phyloP scores from a whole-genome alignment of 2,113 vertebrate genomes.

The Poeciliopsis prolifica region DNA sequence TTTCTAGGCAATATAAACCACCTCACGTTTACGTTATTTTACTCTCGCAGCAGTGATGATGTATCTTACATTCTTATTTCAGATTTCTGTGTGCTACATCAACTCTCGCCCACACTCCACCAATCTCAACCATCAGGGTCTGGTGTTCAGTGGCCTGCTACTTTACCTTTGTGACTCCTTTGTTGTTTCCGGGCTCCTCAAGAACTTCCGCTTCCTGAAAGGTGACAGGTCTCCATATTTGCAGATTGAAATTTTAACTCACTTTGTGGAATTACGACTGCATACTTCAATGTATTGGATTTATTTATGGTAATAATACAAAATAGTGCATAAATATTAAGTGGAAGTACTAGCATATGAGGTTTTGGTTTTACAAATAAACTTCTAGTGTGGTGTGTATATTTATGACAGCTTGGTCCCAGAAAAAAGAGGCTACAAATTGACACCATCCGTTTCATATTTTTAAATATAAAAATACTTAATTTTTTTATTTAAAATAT shows the following conservation, averaged over 20 bases:
- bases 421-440: no score
- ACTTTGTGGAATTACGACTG: background rate
- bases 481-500: no score
- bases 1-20: background rate
- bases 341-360: no score
- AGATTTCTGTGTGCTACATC: slow-evolving; percentile 93
- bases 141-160: slow-evolving; percentile 94
- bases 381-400: background rate
- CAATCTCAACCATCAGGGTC: slow-evolving; percentile 89
- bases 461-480: no score
- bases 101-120: slow-evolving; percentile 96
- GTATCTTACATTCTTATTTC: slow-evolving; percentile 11
- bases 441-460: no score
- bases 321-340: no score
- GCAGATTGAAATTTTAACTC: no score
- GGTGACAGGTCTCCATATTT: slow-evolving; percentile 72
- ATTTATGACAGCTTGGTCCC: background rate
- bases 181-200: slow-evolving; percentile 91
- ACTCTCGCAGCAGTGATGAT: background rate
- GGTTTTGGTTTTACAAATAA: background rate
- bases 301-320: background rate
- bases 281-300: background rate
- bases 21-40: background rate
- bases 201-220: slow-evolving; percentile 95
- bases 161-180: slow-evolving; percentile 98